Percentiles rank a stretch among this genome's conserved stretches.
Evolutionary conservation across 2,888 invertebrate species (phyloP).

Genomic region (Norana najaformis): DNA sequence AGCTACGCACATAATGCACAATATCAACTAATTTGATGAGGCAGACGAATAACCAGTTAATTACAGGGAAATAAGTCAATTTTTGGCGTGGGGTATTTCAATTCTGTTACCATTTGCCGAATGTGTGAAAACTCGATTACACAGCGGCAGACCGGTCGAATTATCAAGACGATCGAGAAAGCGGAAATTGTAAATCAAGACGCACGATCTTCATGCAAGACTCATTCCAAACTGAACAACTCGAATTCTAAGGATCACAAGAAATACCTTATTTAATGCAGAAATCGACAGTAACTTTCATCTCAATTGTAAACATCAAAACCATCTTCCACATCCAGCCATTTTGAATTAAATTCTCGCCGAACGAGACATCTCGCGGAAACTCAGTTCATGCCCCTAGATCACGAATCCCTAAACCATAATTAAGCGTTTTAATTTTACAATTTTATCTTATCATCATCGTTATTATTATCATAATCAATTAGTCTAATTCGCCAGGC

Average conservation of each 20-base stretch:
- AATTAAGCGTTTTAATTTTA: too few relatives aligned
- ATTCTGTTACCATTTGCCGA: too few relatives aligned
- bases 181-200: background rate
- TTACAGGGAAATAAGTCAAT: background rate
- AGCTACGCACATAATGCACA: too few relatives aligned
- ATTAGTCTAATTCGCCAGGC: too few relatives aligned
- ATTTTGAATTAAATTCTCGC: constrained; percentile 13
- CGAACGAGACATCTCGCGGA: background rate
- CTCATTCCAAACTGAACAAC: background rate
- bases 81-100: background rate
- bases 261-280: background rate
- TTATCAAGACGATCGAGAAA: background rate
- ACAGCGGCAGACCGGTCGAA: background rate
- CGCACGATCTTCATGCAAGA: background rate
- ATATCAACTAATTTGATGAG: too few relatives aligned
- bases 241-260: background rate
- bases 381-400: background rate
- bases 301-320: constrained; percentile 1
- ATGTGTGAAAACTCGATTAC: too few relatives aligned
- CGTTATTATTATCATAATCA: too few relatives aligned
- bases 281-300: background rate
- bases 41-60: background rate
- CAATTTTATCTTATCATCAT: too few relatives aligned
- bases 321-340: background rate
- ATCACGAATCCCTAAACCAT: too few relatives aligned